Evolutionary conservation across 2,113 vertebrate genomes (phyloP).

Genomic region (Strix uralensis): DNA sequence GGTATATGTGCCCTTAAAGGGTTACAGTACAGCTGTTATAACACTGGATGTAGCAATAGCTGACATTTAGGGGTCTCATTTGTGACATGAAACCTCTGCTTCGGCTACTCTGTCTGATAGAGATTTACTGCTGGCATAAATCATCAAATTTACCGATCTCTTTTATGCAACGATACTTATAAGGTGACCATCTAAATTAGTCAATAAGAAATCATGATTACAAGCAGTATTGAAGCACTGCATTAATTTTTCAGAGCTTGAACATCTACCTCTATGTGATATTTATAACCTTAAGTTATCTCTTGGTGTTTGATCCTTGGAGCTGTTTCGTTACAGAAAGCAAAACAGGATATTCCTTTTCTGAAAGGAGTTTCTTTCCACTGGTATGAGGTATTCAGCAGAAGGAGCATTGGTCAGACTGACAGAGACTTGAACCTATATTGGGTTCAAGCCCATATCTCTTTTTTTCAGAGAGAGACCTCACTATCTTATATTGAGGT

Average conservation of each 20-base stretch:
- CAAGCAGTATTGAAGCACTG: neutral
- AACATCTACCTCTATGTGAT: neutral
- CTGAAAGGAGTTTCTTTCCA: neutral
- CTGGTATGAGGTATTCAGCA: neutral
- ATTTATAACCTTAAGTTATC: constrained; percentile 26
- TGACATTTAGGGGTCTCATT: neutral
- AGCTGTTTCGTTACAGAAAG: neutral
- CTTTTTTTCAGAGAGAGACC: neutral
- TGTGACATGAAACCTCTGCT: neutral
- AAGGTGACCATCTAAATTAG: neutral
- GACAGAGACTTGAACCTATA: neutral
- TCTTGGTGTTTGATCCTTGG: neutral
- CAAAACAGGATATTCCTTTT: neutral
- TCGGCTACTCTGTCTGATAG: neutral
- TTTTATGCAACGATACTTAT: neutral
- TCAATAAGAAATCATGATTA: neutral
- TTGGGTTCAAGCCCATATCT: neutral
- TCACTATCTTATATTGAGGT: neutral
- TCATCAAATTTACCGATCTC: neutral
- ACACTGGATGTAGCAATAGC: neutral
- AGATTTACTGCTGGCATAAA: neutral
- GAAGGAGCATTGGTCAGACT: neutral
- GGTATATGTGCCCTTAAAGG: neutral
- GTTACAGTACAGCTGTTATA: neutral
- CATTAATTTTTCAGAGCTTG: constrained; percentile 35